These are phyloP conservation scores for Folsomia manolachei DNA, from an alignment of 2,888 invertebrate genomes.

Conservation along the genomic window DNA sequence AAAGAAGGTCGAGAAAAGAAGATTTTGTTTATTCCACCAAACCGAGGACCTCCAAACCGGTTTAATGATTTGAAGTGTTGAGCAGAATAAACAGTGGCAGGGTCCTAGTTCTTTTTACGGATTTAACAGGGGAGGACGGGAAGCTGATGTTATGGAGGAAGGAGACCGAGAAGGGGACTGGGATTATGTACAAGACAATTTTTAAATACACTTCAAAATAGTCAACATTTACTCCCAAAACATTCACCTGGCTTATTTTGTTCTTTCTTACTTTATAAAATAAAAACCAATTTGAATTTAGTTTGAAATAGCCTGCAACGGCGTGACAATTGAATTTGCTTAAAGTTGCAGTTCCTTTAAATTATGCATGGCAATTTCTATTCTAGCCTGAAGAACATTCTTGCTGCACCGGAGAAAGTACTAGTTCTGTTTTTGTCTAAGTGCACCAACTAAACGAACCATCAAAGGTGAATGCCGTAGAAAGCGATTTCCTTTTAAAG, in stretches of 20 bases:
- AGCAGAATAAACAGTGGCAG: conserved; percentile 22
- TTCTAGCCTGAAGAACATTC: not conserved
- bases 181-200: conserved; percentile 26
- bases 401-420: not conserved
- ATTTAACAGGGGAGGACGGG: not conserved
- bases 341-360: not conserved
- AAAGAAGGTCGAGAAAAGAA: not conserved
- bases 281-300: no score
- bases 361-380: not conserved
- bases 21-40: not conserved
- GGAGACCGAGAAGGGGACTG: conserved; percentile 23
- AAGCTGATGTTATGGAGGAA: not conserved
- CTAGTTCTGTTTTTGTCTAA: no score
- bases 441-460: not conserved
- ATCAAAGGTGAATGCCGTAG: not conserved
- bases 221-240: not conserved
- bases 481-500: conserved; percentile 6
- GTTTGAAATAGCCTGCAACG: not conserved
- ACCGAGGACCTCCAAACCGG: not conserved
- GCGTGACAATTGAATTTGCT: not conserved
- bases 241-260: no score
- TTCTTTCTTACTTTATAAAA: no score
- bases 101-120: conserved; percentile 10
- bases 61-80: not conserved
- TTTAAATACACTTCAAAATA: no score